Evolutionary conservation across 1,140 invertebrate genomes (phyloP).

Genomic region (Trigoniulus corallinus): DNA sequence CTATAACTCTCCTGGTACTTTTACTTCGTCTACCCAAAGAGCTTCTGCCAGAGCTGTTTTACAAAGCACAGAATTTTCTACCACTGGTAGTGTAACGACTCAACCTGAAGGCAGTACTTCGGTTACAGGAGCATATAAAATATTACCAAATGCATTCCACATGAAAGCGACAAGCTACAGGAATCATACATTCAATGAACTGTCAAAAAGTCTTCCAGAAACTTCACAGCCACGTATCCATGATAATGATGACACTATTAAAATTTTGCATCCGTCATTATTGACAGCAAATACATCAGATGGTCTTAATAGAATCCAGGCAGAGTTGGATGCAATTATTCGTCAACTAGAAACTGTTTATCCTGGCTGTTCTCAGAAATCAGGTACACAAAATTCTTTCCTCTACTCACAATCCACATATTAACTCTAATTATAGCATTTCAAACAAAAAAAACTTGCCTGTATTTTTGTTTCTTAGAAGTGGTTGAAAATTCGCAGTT

Average conservation of each 20-base stretch:
- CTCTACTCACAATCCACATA: not conserved
- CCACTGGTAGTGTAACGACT: not conserved
- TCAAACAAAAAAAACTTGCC: too few species aligned
- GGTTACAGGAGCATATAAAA: not conserved
- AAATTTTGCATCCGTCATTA: too few species aligned
- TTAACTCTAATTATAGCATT: too few species aligned
- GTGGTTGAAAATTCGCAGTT: too few species aligned
- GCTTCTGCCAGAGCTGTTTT: not conserved
- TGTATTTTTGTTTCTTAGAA: too few species aligned
- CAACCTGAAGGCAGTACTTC: not conserved
- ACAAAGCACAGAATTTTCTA: not conserved
- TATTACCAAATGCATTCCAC: not conserved
- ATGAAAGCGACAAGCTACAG: too few species aligned
- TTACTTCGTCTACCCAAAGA: not conserved
- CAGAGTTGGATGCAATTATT: not conserved
- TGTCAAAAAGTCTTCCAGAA: too few species aligned
- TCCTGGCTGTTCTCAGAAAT: not conserved
- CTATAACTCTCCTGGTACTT: not conserved
- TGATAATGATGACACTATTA: too few species aligned
- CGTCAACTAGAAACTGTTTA: not conserved
- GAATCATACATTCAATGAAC: too few species aligned
- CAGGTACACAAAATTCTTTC: constrained; percentile 1
- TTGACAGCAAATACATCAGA: not conserved
- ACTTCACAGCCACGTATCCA: too few species aligned
- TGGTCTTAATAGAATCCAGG: not conserved